Percentiles rank a stretch among this genome's conserved stretches.
These are phyloP conservation scores for Linnaemya vulpina DNA, from an alignment of 2,888 invertebrate species.

Conservation along the genomic window DNA sequence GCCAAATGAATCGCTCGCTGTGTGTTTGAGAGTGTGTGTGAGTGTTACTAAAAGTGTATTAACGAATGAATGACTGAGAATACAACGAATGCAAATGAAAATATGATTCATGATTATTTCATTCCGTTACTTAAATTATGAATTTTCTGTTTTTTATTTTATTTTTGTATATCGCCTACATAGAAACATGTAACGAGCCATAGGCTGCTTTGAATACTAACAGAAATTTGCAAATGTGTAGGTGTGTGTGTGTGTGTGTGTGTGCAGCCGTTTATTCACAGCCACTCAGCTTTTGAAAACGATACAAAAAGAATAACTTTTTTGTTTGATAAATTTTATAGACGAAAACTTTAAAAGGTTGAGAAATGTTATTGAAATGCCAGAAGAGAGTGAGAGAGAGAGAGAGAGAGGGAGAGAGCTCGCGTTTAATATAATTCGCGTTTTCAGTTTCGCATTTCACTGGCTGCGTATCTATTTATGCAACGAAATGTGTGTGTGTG, in stretches of 20 bases:
- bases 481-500: not conserved
- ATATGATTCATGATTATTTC: slow-evolving; percentile 67
- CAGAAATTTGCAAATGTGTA: not conserved
- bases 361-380: slow-evolving; percentile 50
- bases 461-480: slow-evolving; percentile 29
- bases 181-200: slow-evolving; percentile 22
- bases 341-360: slow-evolving; percentile 21
- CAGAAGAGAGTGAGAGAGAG: too few species aligned
- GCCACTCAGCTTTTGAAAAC: slow-evolving; percentile 41
- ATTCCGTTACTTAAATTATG: slow-evolving; percentile 67
- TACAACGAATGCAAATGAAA: slow-evolving; percentile 50
- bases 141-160: too few species aligned
- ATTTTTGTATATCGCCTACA: slow-evolving; percentile 30
- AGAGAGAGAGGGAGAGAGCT: too few species aligned
- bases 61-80: slow-evolving; percentile 24
- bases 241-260: slow-evolving; percentile 4
- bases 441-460: slow-evolving; percentile 45
- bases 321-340: not conserved
- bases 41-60: slow-evolving; percentile 18
- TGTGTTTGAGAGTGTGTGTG: too few species aligned
- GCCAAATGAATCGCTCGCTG: slow-evolving; percentile 40
- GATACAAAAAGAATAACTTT: not conserved
- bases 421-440: slow-evolving; percentile 35
- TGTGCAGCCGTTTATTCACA: slow-evolving; percentile 21
- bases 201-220: slow-evolving; percentile 29